Evolutionary conservation across 2,797 vertebrate genomes (phyloP), one percentile per base, ranked within the genome.

Genomic region (Trachops cirrhosus): DNA sequence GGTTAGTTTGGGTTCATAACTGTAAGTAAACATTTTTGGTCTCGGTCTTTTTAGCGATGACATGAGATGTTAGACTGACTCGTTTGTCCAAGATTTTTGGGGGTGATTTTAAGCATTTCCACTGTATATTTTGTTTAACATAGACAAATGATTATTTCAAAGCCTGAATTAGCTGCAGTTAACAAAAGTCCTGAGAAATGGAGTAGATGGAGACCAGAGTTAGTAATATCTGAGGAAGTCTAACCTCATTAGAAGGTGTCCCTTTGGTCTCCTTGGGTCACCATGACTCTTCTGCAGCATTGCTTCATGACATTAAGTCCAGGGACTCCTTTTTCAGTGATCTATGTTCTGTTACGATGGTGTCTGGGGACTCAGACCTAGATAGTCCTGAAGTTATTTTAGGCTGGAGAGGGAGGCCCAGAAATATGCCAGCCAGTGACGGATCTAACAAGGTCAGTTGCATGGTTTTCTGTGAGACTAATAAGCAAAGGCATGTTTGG

Each of bases 351-450:
- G 34, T 44, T 52, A 80, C 59, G 48, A 52, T 68, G 16, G 7
- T 59, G 11, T 94, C 73, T 92, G n/a, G 37, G 37, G 57, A 86
- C 18, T 24, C 41, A 96, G 71, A 68, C 8, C 22, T 74, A n/a
- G 16, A 26, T 29, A 89, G 6, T 93, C 92, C 74, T 73, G 70
- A 75, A 62, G n/a, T 79, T 84, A 80, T 93, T 96, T 93, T 89
- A 88, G 50, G 8, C 24, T 82, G 77, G 4, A 92, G 37, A 64
- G 26, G 62, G 48, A 90, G 54, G 32, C 46, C 19, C 48, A 89
- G 87, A 88, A 92, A 92, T 73, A 91, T 96, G 59, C 32, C 79
- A 86, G 52, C 7, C 19, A 92, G 37, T 79, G 68, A 75, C 26
- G n/a, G 32, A 62, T 74, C 71, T 74, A 92, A 94, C 39, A 71